Conservation (phyloP, 2,797 vertebrate genomes). For the Siniperca obscura region DNA sequence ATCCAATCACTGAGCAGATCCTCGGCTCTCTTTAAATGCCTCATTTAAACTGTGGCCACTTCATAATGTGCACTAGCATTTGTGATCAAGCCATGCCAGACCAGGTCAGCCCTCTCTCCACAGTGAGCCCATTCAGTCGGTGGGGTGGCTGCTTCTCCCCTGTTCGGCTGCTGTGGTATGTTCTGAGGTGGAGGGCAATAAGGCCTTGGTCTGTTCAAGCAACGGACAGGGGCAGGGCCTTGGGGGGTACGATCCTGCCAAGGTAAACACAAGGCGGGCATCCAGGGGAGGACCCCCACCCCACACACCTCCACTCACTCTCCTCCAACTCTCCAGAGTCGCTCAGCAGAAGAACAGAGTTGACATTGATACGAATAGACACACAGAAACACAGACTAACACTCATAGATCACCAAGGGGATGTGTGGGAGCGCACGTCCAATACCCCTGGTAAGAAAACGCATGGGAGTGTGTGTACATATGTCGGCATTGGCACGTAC, state of each 20-base stretch:
- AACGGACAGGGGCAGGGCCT: constrained; percentile 64
- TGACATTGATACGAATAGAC: constrained; percentile 71
- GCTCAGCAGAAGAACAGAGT: constrained; percentile 75
- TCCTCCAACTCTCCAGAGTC: constrained; percentile 65
- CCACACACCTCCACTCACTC: constrained; percentile 40
- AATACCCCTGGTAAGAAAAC: constrained; percentile 48
- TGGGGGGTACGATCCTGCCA: constrained; percentile 72
- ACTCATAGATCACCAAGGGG: constrained; percentile 64
- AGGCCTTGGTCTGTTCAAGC: constrained; percentile 82
- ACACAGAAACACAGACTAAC: constrained; percentile 56
- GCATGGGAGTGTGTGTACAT: constrained; percentile 32
- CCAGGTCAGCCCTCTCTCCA: constrained; percentile 61
- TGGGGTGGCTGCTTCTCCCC: constrained; percentile 69
- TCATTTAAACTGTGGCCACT: constrained; percentile 71
- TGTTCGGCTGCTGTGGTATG: constrained; percentile 75
- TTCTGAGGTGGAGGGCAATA: constrained; percentile 78
- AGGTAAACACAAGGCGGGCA: constrained; percentile 82
- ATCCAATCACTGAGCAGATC: constrained; percentile 38
- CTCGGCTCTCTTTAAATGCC: constrained; percentile 56
- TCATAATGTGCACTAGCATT: constrained; percentile 59
- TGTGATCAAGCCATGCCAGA: constrained; percentile 51
- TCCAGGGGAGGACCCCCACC: constrained; percentile 70
- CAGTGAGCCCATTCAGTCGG: constrained; percentile 80
- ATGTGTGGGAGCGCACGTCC: constrained; percentile 69
- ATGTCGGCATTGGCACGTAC: constrained; percentile 43